These are phyloP conservation scores for Paramormyrops hopkinsi DNA, from an alignment of 2,797 vertebrate genomes.

Conservation along the genomic window DNA sequence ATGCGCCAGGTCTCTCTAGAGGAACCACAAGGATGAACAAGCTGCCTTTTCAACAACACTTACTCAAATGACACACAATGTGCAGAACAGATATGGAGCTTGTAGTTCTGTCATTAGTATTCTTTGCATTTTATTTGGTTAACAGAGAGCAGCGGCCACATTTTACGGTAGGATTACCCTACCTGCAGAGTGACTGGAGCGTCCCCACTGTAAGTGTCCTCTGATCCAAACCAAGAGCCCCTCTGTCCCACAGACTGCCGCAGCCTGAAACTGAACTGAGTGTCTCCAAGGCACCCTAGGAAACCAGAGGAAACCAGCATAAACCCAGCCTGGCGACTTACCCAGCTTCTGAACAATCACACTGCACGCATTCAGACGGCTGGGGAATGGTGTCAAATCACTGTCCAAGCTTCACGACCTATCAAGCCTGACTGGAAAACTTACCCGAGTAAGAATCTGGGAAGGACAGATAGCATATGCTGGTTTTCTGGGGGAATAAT, in stretches of 20 bases:
- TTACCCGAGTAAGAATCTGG: conserved; percentile 93
- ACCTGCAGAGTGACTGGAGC: conserved; percentile 76
- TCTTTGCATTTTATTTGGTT: background rate
- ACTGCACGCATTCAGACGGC: background rate
- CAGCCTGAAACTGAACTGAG: conserved; percentile 89
- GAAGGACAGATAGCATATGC: conserved; percentile 90
- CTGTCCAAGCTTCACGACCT: background rate
- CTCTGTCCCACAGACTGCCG: conserved; percentile 74
- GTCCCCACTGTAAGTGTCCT: conserved; percentile 62
- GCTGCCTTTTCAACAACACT: background rate
- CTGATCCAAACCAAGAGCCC: conserved; percentile 38
- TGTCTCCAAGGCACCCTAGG: conserved; percentile 86
- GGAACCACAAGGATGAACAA: background rate
- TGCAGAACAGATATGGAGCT: background rate
- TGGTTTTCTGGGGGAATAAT: conserved; percentile 73
- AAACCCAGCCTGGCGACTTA: background rate
- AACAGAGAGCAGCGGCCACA: background rate
- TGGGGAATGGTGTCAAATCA: background rate
- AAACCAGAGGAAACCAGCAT: background rate
- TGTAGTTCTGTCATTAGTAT: background rate
- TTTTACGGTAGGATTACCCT: conserved; percentile 10
- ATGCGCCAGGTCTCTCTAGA: conserved; percentile 76
- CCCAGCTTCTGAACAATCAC: background rate
- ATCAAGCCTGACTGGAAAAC: background rate
- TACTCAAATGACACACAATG: background rate